These are phyloP conservation scores for Caenorhabditis uteleia DNA, from an alignment of 2,888 invertebrate genomes.

Conservation along the genomic window DNA sequence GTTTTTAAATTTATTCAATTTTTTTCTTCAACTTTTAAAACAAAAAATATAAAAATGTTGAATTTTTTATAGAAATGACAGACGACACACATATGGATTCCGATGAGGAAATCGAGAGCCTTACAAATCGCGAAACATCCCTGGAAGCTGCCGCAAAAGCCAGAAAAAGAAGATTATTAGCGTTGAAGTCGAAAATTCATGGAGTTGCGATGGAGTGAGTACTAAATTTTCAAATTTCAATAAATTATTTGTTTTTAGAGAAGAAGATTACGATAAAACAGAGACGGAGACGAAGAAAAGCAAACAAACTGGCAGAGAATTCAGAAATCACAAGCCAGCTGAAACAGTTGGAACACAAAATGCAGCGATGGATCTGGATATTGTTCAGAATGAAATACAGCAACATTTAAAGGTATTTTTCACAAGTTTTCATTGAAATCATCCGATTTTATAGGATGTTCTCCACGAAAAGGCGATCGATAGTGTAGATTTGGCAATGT, in stretches of 20 bases:
- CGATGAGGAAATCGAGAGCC: slow-evolving; percentile 41
- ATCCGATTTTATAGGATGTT: too few relatives aligned
- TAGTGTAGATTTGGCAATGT: slow-evolving; percentile 43
- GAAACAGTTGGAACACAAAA: slow-evolving; percentile 31
- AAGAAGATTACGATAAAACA: slow-evolving; percentile 45
- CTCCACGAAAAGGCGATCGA: slow-evolving; percentile 46
- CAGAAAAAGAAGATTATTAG: slow-evolving; percentile 44
- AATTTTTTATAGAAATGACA: slow-evolving; percentile 14
- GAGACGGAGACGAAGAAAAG: slow-evolving; percentile 44
- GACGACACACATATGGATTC: slow-evolving; percentile 37
- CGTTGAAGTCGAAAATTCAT: slow-evolving; percentile 48
- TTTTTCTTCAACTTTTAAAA: not conserved
- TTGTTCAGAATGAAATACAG: slow-evolving; percentile 43
- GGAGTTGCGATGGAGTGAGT: slow-evolving; percentile 49
- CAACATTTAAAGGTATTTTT: slow-evolving; percentile 53
- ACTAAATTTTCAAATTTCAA: not conserved
- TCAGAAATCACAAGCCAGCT: slow-evolving; percentile 45
- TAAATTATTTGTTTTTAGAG: slow-evolving; percentile 26
- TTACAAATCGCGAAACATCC: slow-evolving; percentile 33
- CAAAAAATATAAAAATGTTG: not conserved
- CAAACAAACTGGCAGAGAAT: slow-evolving; percentile 21
- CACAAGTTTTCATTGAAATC: slow-evolving; percentile 1
- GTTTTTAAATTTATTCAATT: slow-evolving; percentile 1
- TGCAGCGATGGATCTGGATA: slow-evolving; percentile 18
- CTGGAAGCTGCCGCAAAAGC: slow-evolving; percentile 44